Percentiles rank a stretch among this genome's conserved stretches.
These are phyloP conservation scores for Leptodactylus fallax DNA, from an alignment of 2,797 vertebrate species.

Conservation along the genomic window DNA sequence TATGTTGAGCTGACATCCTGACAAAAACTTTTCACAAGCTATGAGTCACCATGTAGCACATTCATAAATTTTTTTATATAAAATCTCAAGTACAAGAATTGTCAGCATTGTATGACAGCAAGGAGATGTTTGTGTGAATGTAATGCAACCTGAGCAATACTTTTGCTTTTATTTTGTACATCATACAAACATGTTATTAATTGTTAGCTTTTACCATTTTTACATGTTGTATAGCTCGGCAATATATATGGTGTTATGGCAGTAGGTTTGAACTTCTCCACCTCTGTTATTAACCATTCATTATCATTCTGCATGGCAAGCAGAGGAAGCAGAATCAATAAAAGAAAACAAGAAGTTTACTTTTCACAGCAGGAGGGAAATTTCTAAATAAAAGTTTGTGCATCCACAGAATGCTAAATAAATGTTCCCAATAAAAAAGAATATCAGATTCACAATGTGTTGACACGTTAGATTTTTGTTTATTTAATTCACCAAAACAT, in stretches of 20 bases:
- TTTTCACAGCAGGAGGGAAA: constrained; percentile 42
- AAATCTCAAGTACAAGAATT: not conserved
- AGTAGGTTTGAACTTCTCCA: not conserved
- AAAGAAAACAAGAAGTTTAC: constrained; percentile 42
- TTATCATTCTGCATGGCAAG: constrained; percentile 24
- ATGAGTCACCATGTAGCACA: not conserved
- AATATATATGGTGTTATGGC: not conserved
- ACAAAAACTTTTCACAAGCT: not conserved
- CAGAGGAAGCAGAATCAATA: constrained; percentile 31
- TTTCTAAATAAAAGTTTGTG: constrained; percentile 43
- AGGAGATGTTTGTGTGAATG: too few species aligned
- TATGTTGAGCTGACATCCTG: too few species aligned
- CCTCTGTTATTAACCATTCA: constrained; percentile 22
- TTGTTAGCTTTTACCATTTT: not conserved
- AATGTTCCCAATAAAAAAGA: constrained; percentile 49
- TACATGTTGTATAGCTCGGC: not conserved
- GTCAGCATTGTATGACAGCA: not conserved
- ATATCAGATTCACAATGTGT: constrained; percentile 33
- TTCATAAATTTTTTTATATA: not conserved
- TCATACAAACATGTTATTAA: not conserved
- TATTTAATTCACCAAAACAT: constrained; percentile 62
- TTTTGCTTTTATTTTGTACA: too few species aligned
- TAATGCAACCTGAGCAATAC: too few species aligned
- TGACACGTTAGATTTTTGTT: constrained; percentile 53
- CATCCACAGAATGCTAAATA: constrained; percentile 46